Evolutionary conservation across 2,113 vertebrate genomes (phyloP), one percentile per base, ranked within the genome.

Genomic region (Orcinus orca): DNA sequence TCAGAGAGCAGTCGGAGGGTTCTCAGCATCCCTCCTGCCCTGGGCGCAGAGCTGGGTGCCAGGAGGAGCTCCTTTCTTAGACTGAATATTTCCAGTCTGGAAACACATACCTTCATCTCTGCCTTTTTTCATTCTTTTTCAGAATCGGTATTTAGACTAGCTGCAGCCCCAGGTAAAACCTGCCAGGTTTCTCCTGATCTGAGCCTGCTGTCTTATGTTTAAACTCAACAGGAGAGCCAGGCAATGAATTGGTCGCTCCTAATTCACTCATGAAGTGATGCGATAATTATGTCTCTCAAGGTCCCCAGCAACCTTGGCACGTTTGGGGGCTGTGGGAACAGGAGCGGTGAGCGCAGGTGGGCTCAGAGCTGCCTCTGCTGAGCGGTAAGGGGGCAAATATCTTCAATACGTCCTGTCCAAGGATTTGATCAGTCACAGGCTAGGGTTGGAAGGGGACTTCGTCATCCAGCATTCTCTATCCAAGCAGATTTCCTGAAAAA

Each of bases 301-400:
- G 31, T 38, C n/a, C 38, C 71, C 50, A 14, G 60, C 33, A 60
- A 41, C 20, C 0, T 1, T n/a, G 2, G 5, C 2, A 5, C 11
- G 25, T 18, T 23, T 77, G 15, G 6, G 17, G n/a, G 31, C 21
- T 26, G 3, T 8, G 6, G 63, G 63, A 29, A 38, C 55, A 0
- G 55, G 23, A 26, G 26, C 0, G 5, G 14, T 7, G 47, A 62
- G 20, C 13, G 5, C 10, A 36, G n/a, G 47, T 0, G 2, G n/a
- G 33, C 17, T 63, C n/a, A 18, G 88, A 68, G 88, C 90, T 15
- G 8, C 38, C 38, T 53, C 17, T 58, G 14, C 4, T 23, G n/a
- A 53, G 26, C 0, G 4, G 60, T 71, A 63, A 71, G 53, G 11
- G n/a, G 31, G 31, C 25, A 58, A 6, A 33, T 36, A 29, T n/a